A percentile compares a stretch with the other conserved stretches of the same genome.
Evolutionary conservation across 2,888 invertebrate species (phyloP).

Genomic region (Xiphydria camelus): DNA sequence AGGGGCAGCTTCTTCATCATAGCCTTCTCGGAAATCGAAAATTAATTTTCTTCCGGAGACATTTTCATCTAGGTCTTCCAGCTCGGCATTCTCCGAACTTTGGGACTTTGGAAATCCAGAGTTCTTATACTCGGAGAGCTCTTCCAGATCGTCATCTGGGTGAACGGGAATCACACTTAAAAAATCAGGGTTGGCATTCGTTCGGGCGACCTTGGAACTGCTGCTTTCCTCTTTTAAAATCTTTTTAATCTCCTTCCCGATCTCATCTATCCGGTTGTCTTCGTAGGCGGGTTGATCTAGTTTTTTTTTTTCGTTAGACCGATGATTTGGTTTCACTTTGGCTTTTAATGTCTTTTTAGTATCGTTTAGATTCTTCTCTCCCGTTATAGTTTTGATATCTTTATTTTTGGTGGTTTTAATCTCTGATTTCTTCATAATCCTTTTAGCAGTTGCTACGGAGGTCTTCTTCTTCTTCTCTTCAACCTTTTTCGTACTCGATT

Average conservation of each 20-base stretch:
- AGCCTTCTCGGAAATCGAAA: no score
- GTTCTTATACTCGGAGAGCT: constrained; percentile 1
- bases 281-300: constrained; percentile 10
- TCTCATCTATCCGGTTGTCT: constrained; percentile 17
- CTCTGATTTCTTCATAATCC: background rate
- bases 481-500: background rate
- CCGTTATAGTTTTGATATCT: background rate
- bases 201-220: background rate
- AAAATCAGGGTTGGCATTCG: background rate
- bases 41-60: no score
- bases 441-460: no score
- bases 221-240: constrained; percentile 26
- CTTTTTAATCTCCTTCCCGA: constrained; percentile 23
- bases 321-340: background rate
- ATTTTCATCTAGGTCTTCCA: no score
- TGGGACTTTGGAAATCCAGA: background rate
- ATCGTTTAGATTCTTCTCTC: constrained; percentile 11
- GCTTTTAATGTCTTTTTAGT: background rate
- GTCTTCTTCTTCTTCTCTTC: background rate
- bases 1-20: no score
- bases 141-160: background rate
- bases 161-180: background rate
- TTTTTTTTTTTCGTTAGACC: constrained; percentile 26
- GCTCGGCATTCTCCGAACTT: background rate
- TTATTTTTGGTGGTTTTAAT: constrained; percentile 19